Evolutionary conservation across 2,113 vertebrate species (phyloP).

Genomic region (Amia ocellicauda): DNA sequence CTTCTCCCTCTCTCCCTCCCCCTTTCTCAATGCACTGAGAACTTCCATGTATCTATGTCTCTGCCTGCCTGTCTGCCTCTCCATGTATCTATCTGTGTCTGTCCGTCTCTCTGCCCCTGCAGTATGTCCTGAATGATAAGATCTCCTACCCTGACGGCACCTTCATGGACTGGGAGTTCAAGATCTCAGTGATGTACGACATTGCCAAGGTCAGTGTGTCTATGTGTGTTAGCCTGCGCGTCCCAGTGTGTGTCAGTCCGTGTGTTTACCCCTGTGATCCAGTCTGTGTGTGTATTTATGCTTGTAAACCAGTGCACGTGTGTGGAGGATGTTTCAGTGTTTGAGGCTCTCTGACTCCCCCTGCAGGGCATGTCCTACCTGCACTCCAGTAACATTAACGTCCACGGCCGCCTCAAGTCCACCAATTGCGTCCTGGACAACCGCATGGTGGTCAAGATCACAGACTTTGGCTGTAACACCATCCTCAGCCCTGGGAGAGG

Average conservation of each 20-base stretch:
- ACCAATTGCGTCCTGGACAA: slow-evolving; percentile 95
- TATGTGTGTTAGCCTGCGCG: background rate
- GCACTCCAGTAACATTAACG: slow-evolving; percentile 85
- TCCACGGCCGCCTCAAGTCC: slow-evolving; percentile 92
- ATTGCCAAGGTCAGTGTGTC: slow-evolving; percentile 85
- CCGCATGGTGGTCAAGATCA: slow-evolving; percentile 98
- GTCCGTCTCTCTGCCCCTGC: too few relatives aligned
- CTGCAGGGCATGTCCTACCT: slow-evolving; percentile 93
- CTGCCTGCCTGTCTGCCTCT: too few relatives aligned
- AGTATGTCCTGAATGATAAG: slow-evolving; percentile 92
- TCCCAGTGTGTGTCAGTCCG: background rate
- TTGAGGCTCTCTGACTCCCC: background rate
- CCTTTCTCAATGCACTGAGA: too few relatives aligned
- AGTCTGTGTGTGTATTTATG: background rate
- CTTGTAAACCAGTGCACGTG: too few relatives aligned
- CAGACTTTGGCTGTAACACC: slow-evolving; percentile 91
- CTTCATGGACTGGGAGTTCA: slow-evolving; percentile 98
- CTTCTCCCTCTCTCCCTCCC: too few relatives aligned
- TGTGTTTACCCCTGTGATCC: background rate
- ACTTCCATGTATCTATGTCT: too few relatives aligned
- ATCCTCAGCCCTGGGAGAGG: slow-evolving; percentile 79
- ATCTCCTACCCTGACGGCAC: slow-evolving; percentile 95
- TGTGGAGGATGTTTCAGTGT: background rate
- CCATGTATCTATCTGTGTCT: too few relatives aligned
- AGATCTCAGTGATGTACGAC: slow-evolving; percentile 95